A percentile compares a stretch with the other conserved stretches of the same genome.
Conservation (phyloP, 2,797 vertebrate genomes). For the Rachycentron canadum region DNA sequence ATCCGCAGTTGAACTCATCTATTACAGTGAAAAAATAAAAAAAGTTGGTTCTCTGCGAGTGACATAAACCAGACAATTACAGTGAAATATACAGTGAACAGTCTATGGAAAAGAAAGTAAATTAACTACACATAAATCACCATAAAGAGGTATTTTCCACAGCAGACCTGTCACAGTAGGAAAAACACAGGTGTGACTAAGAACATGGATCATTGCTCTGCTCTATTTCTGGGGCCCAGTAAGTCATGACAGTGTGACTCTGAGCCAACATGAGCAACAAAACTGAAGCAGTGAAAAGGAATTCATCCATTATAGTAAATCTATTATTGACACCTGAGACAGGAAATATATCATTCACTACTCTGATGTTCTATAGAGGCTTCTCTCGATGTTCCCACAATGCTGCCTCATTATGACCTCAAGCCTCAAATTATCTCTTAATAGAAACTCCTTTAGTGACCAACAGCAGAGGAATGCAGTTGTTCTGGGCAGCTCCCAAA, state of each 20-base stretch:
- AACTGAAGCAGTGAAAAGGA: background rate
- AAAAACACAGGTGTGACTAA: background rate
- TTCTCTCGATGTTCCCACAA: background rate
- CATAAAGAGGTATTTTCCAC: background rate
- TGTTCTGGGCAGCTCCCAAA: background rate
- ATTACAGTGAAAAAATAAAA: background rate
- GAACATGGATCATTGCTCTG: background rate
- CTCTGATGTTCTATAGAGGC: background rate
- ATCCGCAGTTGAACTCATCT: background rate
- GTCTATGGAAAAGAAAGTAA: background rate
- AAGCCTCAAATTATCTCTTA: background rate
- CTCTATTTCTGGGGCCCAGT: background rate
- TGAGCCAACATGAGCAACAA: background rate
- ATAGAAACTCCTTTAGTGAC: background rate
- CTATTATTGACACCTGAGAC: background rate
- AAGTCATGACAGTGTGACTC: background rate
- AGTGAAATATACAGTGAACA: background rate
- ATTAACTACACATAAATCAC: too few species aligned
- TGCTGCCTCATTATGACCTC: background rate
- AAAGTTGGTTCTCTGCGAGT: background rate
- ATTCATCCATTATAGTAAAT: background rate
- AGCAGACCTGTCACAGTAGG: background rate
- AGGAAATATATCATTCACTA: background rate
- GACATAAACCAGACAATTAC: background rate
- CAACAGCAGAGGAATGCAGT: slow-evolving; percentile 18